Evolutionary conservation across 2,113 vertebrate species (phyloP), one percentile per base, ranked within the genome.

Genomic region (Oxyruncus cristatus): DNA sequence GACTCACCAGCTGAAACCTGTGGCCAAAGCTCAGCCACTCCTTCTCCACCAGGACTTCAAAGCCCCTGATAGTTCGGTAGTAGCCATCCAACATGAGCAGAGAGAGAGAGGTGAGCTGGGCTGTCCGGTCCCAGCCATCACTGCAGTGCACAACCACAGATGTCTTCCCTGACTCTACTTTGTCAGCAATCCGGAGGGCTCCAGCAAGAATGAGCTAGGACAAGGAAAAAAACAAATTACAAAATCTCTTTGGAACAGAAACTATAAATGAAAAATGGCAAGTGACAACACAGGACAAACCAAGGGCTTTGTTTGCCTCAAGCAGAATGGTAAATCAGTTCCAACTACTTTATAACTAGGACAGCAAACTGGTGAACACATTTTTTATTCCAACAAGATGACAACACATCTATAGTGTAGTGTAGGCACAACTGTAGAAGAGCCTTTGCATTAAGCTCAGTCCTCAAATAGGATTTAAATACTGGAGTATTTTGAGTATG

Each of bases 1-100:
- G 56, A 98, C 98, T 98, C 97, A 99, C 99, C 98, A 99, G 98
- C 95, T 99, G 99, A 96, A 99, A 99, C 67, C 99, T 98, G 93
- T 99, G 99, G 52, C 99, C 99, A 0, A 99, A 99, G 96, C 99
- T 99, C 44, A 99, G 97, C 99, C 99, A 99, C 93, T 99, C 99
- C 85, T 99, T 99, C 97, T 99, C 99, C 61, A 99, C 98, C 8
- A 99, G 98, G 59, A 99, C 98, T 92, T 99, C 98, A 50, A 99
- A 99, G 30, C 99, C 99, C 2, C 98, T 97, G 67, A 99, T 98
- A 11, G 99, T 99, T n/a, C 99, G 98, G 90, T 99, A 99, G 97
- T 99, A 98, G 14, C 98, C 98, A 28, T 99, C 99, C 74, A 99
- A 71, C 99, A 99, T 99, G 56, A 99, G 98, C 99, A 99, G 98